Percentiles rank a stretch among this genome's conserved stretches.
phyloP scores from a whole-genome alignment of 2,797 vertebrate species.

The Phrynocephalus forsythii region DNA sequence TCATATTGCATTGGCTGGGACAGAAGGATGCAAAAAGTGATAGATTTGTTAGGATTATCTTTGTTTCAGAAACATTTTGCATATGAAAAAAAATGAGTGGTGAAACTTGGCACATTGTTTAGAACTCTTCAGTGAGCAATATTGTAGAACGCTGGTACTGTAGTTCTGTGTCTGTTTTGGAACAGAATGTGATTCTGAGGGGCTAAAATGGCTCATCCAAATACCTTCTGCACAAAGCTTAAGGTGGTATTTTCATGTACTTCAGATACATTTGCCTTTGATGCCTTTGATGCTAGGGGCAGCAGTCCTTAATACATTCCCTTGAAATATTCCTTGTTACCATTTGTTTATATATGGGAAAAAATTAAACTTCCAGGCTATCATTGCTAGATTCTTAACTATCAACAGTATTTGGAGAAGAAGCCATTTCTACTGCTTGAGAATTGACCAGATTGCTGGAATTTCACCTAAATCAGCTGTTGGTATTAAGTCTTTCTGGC shows the following conservation, averaged over 20 bases:
- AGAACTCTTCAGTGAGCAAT: no score
- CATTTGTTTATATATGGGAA: neutral
- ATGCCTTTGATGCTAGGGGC: no score
- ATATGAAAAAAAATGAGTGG: no score
- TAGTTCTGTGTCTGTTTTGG: no score
- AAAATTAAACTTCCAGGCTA: neutral
- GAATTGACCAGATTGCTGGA: neutral
- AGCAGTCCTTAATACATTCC: neutral
- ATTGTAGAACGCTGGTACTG: no score
- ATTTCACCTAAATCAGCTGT: constrained; percentile 1
- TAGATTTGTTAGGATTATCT: no score
- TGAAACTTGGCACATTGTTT: no score
- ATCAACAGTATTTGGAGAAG: constrained; percentile 9
- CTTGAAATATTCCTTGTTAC: neutral
- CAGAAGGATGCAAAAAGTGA: no score
- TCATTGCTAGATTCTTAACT: neutral
- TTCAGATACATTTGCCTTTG: neutral
- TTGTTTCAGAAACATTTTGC: no score
- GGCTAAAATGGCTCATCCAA: no score
- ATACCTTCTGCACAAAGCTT: neutral
- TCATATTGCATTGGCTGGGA: no score
- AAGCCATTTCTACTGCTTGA: neutral
- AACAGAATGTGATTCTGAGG: no score
- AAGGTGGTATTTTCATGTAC: neutral
- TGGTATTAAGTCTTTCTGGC: neutral